phyloP scores from a whole-genome alignment of 2,888 invertebrate genomes.

The Hermaeophaga mercurialis region DNA sequence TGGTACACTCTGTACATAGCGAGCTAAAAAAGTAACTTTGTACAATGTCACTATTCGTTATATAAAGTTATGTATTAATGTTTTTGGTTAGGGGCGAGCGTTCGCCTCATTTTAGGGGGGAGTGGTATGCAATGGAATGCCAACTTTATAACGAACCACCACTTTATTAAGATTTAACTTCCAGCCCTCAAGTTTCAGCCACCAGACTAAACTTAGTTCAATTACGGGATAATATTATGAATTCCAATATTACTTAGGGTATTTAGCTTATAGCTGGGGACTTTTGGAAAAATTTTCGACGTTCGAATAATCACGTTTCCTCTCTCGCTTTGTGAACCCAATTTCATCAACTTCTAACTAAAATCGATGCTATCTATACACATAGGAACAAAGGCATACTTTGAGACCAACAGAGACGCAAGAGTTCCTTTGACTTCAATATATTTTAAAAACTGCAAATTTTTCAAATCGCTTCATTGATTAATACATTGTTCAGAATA shows the following conservation, averaged over 20 bases:
- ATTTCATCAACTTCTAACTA: slow-evolving; percentile 22
- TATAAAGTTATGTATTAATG: not conserved
- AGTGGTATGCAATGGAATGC: slow-evolving; percentile 38
- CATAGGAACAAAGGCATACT: no score
- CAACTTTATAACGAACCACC: slow-evolving; percentile 34
- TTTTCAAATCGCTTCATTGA: no score
- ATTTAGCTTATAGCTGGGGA: slow-evolving; percentile 29
- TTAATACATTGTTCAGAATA: no score
- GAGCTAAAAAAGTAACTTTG: no score
- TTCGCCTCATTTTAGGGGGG: slow-evolving; percentile 3
- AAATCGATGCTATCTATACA: slow-evolving; percentile 15
- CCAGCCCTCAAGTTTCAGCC: slow-evolving; percentile 32
- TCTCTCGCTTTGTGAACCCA: slow-evolving; percentile 8
- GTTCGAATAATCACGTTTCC: slow-evolving; percentile 17
- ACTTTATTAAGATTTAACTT: slow-evolving; percentile 38
- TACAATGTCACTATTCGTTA: not conserved
- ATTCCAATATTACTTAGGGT: slow-evolving; percentile 36
- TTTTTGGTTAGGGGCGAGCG: slow-evolving; percentile 2
- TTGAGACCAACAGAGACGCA: no score
- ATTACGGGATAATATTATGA: slow-evolving; percentile 36
- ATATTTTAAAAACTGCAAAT: no score
- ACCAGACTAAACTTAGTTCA: slow-evolving; percentile 35
- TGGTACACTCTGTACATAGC: no score
- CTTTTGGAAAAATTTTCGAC: slow-evolving; percentile 27
- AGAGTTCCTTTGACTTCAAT: no score